Conservation (phyloP, 2,113 vertebrate genomes). For the Triplophysa tibetana region DNA sequence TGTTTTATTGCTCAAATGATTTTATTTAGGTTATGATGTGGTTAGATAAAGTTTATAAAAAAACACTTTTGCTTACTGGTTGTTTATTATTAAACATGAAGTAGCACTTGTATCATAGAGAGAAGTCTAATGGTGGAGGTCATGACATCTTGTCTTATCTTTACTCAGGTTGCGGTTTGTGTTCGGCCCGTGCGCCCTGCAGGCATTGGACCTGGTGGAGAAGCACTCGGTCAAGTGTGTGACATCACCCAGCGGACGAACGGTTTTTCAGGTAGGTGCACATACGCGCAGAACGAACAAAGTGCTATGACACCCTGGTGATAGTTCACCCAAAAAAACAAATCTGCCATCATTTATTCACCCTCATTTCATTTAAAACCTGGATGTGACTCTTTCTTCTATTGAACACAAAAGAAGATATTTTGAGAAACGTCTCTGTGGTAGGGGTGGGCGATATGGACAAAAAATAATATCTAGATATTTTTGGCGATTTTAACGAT, state of each 20-base stretch:
- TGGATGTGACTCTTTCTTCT: no score
- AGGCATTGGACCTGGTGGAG: constrained; percentile 90
- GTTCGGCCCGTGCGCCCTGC: constrained; percentile 84
- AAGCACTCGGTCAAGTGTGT: constrained; percentile 80
- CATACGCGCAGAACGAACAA: not conserved
- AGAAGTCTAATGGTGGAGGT: not conserved
- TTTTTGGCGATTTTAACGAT: no score
- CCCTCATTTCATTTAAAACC: no score
- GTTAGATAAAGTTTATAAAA: not conserved
- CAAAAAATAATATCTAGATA: no score
- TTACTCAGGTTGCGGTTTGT: constrained; percentile 84
- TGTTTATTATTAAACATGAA: no score
- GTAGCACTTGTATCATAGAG: no score
- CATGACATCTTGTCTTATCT: not conserved
- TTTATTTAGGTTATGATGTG: not conserved
- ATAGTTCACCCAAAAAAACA: no score
- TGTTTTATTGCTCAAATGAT: constrained; percentile 13
- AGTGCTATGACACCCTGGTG: not conserved
- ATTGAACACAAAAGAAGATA: no score
- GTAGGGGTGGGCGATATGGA: no score
- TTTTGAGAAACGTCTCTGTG: no score
- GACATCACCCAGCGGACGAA: constrained; percentile 84
- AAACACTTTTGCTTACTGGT: no score
- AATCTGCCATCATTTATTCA: no score
- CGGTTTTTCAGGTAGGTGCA: constrained; percentile 81